Base-by-base conservation (phyloP, 2,797 vertebrate genomes). In the Anas flavirostris region DNA sequence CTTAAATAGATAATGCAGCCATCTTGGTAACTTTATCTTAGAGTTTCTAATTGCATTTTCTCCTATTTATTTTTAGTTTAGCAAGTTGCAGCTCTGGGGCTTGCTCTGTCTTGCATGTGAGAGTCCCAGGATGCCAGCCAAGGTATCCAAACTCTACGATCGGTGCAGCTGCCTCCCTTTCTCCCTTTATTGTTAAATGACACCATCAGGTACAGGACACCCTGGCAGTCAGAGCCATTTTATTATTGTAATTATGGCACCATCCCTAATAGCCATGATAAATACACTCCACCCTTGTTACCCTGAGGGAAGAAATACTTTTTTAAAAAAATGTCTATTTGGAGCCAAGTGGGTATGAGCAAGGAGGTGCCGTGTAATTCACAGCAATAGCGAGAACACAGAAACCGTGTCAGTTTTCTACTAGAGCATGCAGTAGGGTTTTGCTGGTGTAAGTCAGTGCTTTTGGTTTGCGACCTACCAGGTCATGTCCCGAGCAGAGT, bases 11-110 rank as follows among this genome's bases (percentile, higher is more conserved):
- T 97, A 97, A 96, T 89, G 82, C 92, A 97, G 95, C 97, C 97
- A 96, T 97, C 88, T 98, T 96, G 94, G 96, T 97, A 97, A 96
- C 95, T 96, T 96, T 97, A 97, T 94, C 97, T 88, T 80, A 60
- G 93, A 96, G 97, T 96, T 97, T 97, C 93, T 97, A 95, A 94
- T 94, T 95, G 94, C 94, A 87, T 95, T 97, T 97, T 83, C 94
- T 67, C 95, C 92, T 97, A 96, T 91, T 98, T 98, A 96, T 97
- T 97, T 97, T 98, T 96, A 96, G 96, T 96, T 96, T 94, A 96
- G 94, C 95, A 88, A 97, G 95, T 91, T 87, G 55, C 95, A 85
- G 92, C 91, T 96, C 56, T 95, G 88, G 58, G 94, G 94, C 98
- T 97, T 97, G 97, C 95, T 96, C n/a, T 0, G 77, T 95, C 97